Evolutionary conservation across 2,113 vertebrate genomes (phyloP).

Genomic region (Pangasianodon gigas): DNA sequence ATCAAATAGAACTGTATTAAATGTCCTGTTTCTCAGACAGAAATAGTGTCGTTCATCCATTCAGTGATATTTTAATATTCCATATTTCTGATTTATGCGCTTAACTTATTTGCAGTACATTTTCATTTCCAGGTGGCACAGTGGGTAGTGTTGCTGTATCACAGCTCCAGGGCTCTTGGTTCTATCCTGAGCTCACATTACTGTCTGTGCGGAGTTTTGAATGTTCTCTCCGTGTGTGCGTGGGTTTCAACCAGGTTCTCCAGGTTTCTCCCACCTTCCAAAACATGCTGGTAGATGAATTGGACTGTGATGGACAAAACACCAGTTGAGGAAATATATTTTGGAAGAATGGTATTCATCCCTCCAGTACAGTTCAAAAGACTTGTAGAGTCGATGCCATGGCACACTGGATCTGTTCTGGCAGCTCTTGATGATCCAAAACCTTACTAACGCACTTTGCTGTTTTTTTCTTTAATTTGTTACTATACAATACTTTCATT

Average conservation of each 20-base stretch:
- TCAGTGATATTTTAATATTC: background rate
- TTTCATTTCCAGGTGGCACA: background rate
- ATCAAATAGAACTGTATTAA: background rate
- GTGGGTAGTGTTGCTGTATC: background rate
- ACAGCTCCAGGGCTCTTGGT: background rate
- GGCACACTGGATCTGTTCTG: background rate
- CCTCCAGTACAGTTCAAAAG: background rate
- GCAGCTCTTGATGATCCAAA: background rate
- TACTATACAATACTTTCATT: background rate
- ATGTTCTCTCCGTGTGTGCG: background rate
- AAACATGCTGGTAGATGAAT: background rate
- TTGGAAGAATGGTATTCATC: background rate
- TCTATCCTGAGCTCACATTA: background rate
- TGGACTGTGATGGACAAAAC: background rate
- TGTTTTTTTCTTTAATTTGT: background rate
- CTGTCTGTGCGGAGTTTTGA: background rate
- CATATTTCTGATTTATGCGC: background rate
- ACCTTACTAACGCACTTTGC: background rate
- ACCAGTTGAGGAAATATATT: background rate
- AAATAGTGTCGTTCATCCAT: background rate
- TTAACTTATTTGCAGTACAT: background rate
- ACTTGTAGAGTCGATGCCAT: background rate
- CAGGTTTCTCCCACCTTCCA: background rate
- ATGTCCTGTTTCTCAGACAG: background rate
- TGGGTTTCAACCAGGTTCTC: background rate